Percentiles rank a stretch among this genome's conserved stretches.
Evolutionary conservation across 1,140 invertebrate genomes (phyloP).

Genomic region (Mercenaria mercenaria): DNA sequence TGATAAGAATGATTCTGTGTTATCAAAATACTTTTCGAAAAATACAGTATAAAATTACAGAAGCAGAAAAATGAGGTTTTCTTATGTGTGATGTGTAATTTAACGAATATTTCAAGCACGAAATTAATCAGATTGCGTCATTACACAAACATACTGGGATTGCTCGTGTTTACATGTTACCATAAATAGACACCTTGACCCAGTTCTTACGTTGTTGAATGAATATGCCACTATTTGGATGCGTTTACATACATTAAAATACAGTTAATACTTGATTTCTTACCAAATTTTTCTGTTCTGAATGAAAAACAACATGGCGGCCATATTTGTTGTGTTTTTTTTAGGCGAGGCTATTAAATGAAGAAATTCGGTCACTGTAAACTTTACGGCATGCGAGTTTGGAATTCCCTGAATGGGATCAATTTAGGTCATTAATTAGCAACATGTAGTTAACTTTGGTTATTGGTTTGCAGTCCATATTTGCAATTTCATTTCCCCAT

Average conservation of each 20-base stretch:
- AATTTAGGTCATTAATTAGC: conserved; percentile 16
- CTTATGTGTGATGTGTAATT: too few species aligned
- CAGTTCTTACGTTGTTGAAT: not conserved
- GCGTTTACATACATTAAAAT: too few species aligned
- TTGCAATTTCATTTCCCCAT: too few species aligned
- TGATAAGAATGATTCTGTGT: too few species aligned
- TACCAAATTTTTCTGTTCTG: conserved; percentile 24
- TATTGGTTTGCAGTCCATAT: too few species aligned
- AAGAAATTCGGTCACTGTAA: not conserved
- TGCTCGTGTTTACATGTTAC: conserved; percentile 47
- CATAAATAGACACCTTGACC: conserved; percentile 50
- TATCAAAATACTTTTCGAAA: too few species aligned
- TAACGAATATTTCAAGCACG: too few species aligned
- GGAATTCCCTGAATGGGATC: not conserved
- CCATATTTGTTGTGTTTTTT: conserved; percentile 56
- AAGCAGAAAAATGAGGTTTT: too few species aligned
- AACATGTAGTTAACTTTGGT: not conserved
- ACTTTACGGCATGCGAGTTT: not conserved
- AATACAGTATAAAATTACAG: too few species aligned
- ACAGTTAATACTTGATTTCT: not conserved
- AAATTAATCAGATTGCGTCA: conserved; percentile 33
- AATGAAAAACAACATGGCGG: conserved; percentile 55
- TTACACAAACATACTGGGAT: conserved; percentile 20
- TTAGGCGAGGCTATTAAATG: conserved; percentile 43
- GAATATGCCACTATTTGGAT: not conserved